Evolutionary conservation across 2,888 invertebrate species (phyloP).

Genomic region (Ophion costatus): DNA sequence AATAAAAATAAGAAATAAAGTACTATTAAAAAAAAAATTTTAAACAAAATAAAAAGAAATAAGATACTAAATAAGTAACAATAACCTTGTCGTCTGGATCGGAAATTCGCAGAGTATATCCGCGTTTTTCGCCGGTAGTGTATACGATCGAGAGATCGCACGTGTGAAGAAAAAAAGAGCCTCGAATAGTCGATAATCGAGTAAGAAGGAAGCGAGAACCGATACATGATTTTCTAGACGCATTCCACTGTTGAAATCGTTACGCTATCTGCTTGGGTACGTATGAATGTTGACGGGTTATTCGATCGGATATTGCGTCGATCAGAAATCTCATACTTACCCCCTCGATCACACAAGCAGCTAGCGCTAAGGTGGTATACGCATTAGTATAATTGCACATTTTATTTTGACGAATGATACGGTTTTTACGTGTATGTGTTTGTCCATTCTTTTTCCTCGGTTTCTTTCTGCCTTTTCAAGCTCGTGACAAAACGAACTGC

Average conservation of each 20-base stretch:
- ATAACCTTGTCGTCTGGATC: too few relatives aligned
- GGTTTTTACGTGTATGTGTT: slow-evolving; percentile 8
- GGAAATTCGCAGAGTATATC: too few relatives aligned
- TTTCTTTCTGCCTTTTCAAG: slow-evolving; percentile 1
- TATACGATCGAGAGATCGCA: neutral
- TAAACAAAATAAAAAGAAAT: too few relatives aligned
- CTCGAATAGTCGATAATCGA: neutral
- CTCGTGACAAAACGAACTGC: slow-evolving; percentile 16
- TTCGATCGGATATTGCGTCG: slow-evolving; percentile 42
- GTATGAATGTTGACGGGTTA: slow-evolving; percentile 19
- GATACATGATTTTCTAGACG: slow-evolving; percentile 30
- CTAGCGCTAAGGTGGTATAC: slow-evolving; percentile 74
- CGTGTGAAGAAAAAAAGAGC: neutral
- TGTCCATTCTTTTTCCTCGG: slow-evolving; percentile 10
- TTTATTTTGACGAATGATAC: slow-evolving; percentile 42
- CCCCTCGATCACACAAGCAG: slow-evolving; percentile 62
- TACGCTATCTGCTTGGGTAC: slow-evolving; percentile 16
- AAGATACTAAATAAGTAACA: too few relatives aligned
- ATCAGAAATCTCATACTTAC: slow-evolving; percentile 64
- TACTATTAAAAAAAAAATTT: too few relatives aligned
- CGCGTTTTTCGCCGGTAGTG: neutral
- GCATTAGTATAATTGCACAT: slow-evolving; percentile 62
- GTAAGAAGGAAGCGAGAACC: neutral
- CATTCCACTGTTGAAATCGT: slow-evolving; percentile 41
- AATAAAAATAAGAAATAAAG: too few relatives aligned